These are phyloP conservation scores for Garrulus glandarius DNA, from an alignment of 2,797 vertebrate species.

Conservation along the genomic window DNA sequence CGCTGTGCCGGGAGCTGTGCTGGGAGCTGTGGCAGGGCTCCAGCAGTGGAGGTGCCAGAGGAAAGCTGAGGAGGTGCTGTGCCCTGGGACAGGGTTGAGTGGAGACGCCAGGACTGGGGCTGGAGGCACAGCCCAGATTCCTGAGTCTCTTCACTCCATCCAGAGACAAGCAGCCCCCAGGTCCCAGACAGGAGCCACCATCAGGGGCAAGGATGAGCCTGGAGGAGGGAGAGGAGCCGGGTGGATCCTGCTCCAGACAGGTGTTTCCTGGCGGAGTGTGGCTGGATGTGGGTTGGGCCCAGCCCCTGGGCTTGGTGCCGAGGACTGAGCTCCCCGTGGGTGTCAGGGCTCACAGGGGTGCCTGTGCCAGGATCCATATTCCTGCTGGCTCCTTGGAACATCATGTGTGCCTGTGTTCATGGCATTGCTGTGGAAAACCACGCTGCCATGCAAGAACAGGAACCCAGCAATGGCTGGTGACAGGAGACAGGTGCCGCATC, in stretches of 20 bases:
- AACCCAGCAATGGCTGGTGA: background rate
- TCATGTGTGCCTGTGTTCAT: fast-evolving
- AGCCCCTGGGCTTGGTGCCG: background rate
- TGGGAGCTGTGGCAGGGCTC: background rate
- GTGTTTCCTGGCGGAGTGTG: background rate
- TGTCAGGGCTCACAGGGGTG: background rate
- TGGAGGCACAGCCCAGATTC: background rate
- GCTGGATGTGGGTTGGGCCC: background rate
- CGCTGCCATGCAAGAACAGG: fast-evolving
- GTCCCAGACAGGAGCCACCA: background rate
- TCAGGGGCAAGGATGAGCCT: background rate
- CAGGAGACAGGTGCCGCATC: background rate
- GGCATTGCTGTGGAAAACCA: background rate
- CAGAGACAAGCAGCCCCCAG: background rate
- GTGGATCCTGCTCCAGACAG: background rate
- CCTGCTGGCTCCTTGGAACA: background rate
- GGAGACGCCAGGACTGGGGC: background rate
- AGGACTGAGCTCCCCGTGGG: background rate
- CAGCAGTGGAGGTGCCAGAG: background rate
- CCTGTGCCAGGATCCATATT: background rate
- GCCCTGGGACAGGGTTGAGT: background rate
- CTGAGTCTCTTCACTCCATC: background rate
- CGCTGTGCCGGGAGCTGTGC: background rate
- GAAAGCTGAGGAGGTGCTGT: background rate
- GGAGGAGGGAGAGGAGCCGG: background rate